Base-by-base conservation (phyloP, 2,888 invertebrate species). In the Coremacera marginata region DNA sequence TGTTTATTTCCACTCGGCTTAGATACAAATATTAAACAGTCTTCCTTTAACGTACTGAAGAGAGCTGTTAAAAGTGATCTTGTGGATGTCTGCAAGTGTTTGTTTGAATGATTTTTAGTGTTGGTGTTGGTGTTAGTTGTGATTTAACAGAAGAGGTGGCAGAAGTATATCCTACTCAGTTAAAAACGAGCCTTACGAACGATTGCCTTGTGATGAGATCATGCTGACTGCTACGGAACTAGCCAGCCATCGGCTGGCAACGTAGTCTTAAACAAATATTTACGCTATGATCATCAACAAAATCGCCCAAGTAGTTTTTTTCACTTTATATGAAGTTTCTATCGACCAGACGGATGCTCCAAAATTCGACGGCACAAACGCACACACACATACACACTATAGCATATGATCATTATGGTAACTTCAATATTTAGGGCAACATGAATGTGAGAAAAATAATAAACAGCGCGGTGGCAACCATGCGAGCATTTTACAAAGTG, bases 381-480 rank as follows among this genome's bases (percentile, higher is more conserved):
- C 5, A 31, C 31, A 31, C 31, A 49, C 27, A 37, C 3, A 49
- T 16, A 44, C 9, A 9, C 49, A 16, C 7, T 22, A 44, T 55
- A 49, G 51, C 14, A n/a, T 27, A 80, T 74, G 78, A 79, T 82
- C 85, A 82, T 80, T 80, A 80, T 83, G 82, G 82, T 83, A 84
- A 83, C 84, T 86, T 85, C 84, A 84, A 84, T 86, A 85, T 85
- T 85, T 85, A 84, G 84, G 84, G 83, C 84, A 85, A 86, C 84
- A 85, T 86, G 84, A 85, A 85, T 85, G 86, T 83, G 85, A 85
- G 84, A 85, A 83, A 85, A 85, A 86, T 85, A 85, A 65, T 49
- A 27, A 9, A 51, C 51, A 55, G 49, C 70, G 11, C 55, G 68
- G 51, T 52, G 75, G 44, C 44, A 44, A 44, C 14, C 44, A 44